Conservation (phyloP, 2,113 vertebrate genomes). For the Pituophis catenifer region DNA sequence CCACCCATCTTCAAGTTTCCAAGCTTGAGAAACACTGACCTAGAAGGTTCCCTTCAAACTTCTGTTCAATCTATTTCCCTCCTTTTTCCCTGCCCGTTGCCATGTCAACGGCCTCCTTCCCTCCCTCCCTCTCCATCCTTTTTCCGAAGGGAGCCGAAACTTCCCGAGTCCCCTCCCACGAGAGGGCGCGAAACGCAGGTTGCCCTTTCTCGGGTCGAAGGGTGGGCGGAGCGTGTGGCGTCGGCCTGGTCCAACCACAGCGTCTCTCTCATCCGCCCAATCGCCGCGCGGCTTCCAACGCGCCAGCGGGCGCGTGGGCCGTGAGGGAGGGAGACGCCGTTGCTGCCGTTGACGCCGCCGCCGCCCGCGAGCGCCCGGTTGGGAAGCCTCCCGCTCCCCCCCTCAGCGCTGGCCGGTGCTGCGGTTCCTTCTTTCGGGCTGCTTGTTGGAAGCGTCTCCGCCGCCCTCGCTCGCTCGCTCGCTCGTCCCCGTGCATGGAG, state of each 20-base stretch:
- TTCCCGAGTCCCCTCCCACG: too few relatives aligned
- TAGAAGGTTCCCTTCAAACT: too few relatives aligned
- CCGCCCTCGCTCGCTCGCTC: background rate
- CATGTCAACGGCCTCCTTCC: too few relatives aligned
- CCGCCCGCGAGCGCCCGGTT: background rate
- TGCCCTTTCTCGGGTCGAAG: background rate
- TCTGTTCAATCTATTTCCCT: too few relatives aligned
- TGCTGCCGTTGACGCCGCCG: too few relatives aligned
- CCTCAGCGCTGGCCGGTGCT: background rate
- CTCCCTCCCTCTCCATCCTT: too few relatives aligned
- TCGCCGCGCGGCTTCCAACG: background rate
- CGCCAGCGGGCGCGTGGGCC: background rate
- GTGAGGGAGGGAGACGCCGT: background rate
- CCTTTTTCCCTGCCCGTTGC: too few relatives aligned
- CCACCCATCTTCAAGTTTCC: too few relatives aligned
- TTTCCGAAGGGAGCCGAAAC: too few relatives aligned
- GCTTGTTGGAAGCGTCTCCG: background rate
- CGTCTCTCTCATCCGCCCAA: background rate
- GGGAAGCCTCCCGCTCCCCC: background rate
- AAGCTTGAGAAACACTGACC: too few relatives aligned
- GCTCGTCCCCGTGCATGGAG: slow-evolving; percentile 22
- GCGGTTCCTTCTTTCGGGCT: background rate
- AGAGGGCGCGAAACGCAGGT: background rate
- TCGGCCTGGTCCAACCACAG: background rate
- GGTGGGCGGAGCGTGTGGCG: background rate